Evolutionary conservation across 2,797 vertebrate species (phyloP), one percentile per base, ranked within the genome.

Genomic region (Heteromormyrus szaboi): DNA sequence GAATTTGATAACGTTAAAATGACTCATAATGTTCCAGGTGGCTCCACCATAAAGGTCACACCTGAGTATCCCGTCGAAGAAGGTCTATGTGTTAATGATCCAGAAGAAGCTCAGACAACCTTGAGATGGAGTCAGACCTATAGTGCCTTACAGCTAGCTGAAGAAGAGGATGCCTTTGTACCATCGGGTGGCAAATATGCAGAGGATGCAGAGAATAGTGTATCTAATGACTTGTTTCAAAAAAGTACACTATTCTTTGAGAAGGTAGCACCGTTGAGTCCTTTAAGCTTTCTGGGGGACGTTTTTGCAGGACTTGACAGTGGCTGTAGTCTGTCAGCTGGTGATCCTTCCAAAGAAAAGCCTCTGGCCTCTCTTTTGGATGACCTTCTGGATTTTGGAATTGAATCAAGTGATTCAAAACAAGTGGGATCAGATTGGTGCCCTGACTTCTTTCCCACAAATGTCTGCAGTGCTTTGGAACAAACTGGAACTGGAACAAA

Each of bases 311-410:
- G 93, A 87, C 92, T 96, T 50, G 94, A 94, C 17, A 90, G 93
- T 89, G 89, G 92, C 91, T 93, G 94, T 51, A 68, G 89, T 88
- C 90, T 95, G 89, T 90, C 94, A 11, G 94, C 93, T 29, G 93
- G 93, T 89, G 91, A 94, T 91, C 93, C 92, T 12, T 89, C 25
- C 0, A 87, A 29, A 46, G 90, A 89, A 90, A 86, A 33, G 90
- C 90, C 94, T 0, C 86, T 44, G 56, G 86, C 4, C 88, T 93
- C 94, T 3, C 90, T 91, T 11, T 91, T 95, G 86, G 95, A 94
- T 50, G 95, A 96, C 92, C 95, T 96, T 91, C 92, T 96, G 90
- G 95, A 95, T 94, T 96, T 96, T 1, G 95, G 95, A 87, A 92
- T 90, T 86, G 93, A 93, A 65, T 87, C 83, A 19, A 89, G 87